These are phyloP conservation scores for Podarcis siculus DNA, from an alignment of 2,797 vertebrate genomes.

Conservation along the genomic window DNA sequence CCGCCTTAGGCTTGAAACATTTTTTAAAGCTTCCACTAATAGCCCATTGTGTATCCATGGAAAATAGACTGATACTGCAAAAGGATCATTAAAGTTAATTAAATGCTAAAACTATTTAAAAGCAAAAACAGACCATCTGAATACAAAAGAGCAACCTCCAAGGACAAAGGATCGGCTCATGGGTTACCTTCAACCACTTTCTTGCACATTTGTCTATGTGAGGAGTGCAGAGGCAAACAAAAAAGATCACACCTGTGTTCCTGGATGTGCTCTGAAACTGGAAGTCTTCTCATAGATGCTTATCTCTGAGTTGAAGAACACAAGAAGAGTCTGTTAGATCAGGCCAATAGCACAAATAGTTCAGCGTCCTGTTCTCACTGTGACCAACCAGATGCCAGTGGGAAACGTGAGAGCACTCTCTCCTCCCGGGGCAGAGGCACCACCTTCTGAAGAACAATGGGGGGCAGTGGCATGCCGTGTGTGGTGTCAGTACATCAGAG, in stretches of 20 bases:
- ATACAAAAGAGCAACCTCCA: not conserved
- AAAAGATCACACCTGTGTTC: not conserved
- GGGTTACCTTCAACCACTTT: not conserved
- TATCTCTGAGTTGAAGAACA: no score
- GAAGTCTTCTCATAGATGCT: not conserved
- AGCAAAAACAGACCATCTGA: not conserved
- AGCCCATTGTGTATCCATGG: not conserved
- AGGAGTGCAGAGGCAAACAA: not conserved
- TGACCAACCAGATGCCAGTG: no score
- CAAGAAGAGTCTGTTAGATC: no score
- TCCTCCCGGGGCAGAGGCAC: no score
- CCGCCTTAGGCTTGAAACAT: not conserved
- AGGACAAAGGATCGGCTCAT: not conserved
- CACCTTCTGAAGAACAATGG: no score
- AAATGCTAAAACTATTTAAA: slow-evolving; percentile 5
- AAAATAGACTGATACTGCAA: not conserved
- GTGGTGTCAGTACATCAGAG: no score
- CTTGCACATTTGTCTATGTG: not conserved
- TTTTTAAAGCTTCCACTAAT: not conserved
- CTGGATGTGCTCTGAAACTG: not conserved
- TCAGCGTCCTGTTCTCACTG: no score
- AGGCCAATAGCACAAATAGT: no score
- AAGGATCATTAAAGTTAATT: slow-evolving; percentile 8
- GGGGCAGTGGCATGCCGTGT: no score
- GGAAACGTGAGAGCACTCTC: no score